A percentile compares a stretch with the other conserved stretches of the same genome.
Conservation (phyloP, 2,113 vertebrate species). For the Cinclus cinclus region DNA sequence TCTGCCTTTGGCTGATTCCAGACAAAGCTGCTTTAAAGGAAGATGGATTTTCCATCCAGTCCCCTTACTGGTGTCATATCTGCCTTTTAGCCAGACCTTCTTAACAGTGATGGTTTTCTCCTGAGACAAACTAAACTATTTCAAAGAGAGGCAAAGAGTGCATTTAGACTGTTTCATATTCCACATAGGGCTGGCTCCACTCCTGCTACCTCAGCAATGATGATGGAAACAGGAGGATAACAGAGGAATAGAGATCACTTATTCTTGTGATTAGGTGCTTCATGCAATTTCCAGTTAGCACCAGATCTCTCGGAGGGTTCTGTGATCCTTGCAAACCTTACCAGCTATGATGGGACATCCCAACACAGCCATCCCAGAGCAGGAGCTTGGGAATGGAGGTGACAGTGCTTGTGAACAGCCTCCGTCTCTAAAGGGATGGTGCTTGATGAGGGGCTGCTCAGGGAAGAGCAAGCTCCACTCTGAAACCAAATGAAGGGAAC, state of each 20-base stretch:
- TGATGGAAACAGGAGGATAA: not conserved
- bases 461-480: not conserved
- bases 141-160: not conserved
- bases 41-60: not conserved
- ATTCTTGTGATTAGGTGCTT: not conserved
- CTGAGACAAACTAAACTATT: not conserved
- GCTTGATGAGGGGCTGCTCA: not conserved
- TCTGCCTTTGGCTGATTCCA: not conserved
- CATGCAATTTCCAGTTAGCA: not conserved
- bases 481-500: not conserved
- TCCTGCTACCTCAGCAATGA: not conserved
- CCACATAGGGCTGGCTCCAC: not conserved
- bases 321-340: not conserved
- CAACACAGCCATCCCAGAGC: not conserved
- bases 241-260: not conserved
- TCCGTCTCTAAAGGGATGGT: not conserved
- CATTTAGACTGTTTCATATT: not conserved
- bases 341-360: not conserved
- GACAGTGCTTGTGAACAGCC: not conserved
- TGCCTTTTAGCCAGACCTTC: not conserved
- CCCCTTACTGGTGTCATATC: not conserved
- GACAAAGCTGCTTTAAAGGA: not conserved
- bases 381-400: not conserved
- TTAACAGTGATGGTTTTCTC: not conserved
- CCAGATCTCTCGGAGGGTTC: not conserved